phyloP scores from a whole-genome alignment of 2,797 vertebrate genomes.

The Harpagifer antarcticus region DNA sequence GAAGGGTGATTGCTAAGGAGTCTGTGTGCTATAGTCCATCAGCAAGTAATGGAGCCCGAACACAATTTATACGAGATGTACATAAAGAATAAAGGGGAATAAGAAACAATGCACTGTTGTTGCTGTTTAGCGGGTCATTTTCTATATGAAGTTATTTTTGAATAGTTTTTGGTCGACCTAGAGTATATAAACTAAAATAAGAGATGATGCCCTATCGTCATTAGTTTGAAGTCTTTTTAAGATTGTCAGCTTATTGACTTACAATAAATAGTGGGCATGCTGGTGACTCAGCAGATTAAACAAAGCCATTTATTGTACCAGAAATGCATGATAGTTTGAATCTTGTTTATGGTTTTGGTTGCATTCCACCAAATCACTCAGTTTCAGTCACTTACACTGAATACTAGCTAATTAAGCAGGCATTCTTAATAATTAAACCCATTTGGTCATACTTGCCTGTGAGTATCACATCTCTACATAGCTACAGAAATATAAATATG shows the following conservation, averaged over 20 bases:
- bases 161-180: not conserved
- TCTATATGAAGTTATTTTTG: constrained; percentile 2
- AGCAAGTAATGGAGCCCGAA: constrained; percentile 31
- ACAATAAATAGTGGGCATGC: constrained; percentile 20
- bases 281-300: constrained; percentile 36
- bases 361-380: constrained; percentile 18
- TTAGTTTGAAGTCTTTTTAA: constrained; percentile 20
- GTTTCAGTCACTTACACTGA: constrained; percentile 19
- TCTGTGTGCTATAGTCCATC: constrained; percentile 27
- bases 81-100: not conserved
- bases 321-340: constrained; percentile 29
- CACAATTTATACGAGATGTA: not conserved
- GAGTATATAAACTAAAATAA: constrained; percentile 9
- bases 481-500: constrained; percentile 4
- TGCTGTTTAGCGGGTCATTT: not conserved
- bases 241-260: constrained; percentile 6
- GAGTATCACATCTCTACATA: constrained; percentile 3
- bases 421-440: constrained; percentile 9
- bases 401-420: constrained; percentile 13
- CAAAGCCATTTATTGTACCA: constrained; percentile 32
- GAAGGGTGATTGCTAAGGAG: constrained; percentile 38
- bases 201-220: constrained; percentile 12
- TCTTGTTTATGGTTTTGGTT: constrained; percentile 31
- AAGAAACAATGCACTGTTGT: not conserved
- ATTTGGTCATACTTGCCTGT: not conserved